Evolutionary conservation across 2,797 vertebrate species (phyloP).

Genomic region (Silurus lanzhouensis): DNA sequence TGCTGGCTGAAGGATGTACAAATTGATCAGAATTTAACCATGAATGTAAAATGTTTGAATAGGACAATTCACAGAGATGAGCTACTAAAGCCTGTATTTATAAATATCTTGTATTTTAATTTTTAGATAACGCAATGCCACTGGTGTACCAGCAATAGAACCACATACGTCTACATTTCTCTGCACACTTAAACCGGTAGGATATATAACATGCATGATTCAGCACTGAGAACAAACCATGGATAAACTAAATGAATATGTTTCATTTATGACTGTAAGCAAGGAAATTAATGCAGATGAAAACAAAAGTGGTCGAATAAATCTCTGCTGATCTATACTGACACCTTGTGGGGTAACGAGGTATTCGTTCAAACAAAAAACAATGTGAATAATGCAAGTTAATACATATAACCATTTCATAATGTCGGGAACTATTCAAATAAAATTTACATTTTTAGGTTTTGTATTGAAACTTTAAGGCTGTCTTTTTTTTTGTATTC

Average conservation of each 20-base stretch:
- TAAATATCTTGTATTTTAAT: neutral
- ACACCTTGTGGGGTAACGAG: slow-evolving; percentile 44
- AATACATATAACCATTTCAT: neutral
- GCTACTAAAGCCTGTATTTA: neutral
- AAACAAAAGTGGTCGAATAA: neutral
- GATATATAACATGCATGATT: neutral
- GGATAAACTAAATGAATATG: neutral
- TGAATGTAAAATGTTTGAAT: slow-evolving; percentile 30
- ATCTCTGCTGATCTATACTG: slow-evolving; percentile 38
- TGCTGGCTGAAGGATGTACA: slow-evolving; percentile 29
- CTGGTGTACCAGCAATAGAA: neutral
- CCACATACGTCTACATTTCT: neutral
- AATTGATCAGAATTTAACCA: slow-evolving; percentile 42
- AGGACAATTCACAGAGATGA: slow-evolving; percentile 31
- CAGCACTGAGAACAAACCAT: neutral
- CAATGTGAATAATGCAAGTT: neutral
- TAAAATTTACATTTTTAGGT: neutral
- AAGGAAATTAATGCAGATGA: slow-evolving; percentile 11
- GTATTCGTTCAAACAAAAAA: neutral
- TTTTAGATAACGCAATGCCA: neutral
- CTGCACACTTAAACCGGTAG: neutral
- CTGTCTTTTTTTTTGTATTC: neutral
- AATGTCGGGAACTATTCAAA: neutral
- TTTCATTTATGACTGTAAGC: slow-evolving; percentile 13
- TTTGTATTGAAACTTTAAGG: neutral